A percentile compares a stretch with the other conserved stretches of the same genome.
Conservation (phyloP, 2,113 vertebrate genomes). For the Turdus rufiventris region DNA sequence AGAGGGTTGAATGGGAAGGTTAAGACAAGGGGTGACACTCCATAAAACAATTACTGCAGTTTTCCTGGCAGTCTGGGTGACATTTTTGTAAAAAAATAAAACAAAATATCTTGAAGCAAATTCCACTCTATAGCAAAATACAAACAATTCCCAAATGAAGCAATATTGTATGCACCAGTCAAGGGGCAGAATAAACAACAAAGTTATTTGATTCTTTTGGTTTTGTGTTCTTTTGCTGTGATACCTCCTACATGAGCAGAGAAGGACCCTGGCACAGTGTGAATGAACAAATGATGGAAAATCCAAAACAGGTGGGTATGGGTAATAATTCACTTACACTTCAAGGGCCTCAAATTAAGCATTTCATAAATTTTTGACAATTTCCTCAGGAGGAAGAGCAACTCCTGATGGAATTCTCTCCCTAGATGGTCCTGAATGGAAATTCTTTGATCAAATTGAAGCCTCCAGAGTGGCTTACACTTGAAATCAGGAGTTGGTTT, state of each 20-base stretch:
- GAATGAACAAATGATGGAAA: not conserved
- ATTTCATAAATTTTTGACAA: not conserved
- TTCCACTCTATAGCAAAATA: not conserved
- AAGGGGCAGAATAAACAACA: not conserved
- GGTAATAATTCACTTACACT: not conserved
- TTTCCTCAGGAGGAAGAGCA: not conserved
- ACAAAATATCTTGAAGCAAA: not conserved
- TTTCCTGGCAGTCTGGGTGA: not conserved
- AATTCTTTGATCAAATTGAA: not conserved
- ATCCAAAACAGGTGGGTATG: not conserved
- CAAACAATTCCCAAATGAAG: not conserved
- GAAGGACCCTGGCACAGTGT: not conserved
- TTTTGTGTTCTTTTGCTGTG: not conserved
- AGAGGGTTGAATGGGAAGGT: not conserved
- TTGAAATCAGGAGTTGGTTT: not conserved
- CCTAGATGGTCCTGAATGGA: not conserved
- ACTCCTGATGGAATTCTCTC: not conserved
- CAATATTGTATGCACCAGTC: not conserved
- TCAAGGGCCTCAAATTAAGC: not conserved
- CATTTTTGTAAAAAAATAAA: conserved; percentile 8
- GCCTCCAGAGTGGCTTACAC: not conserved
- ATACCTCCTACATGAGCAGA: not conserved
- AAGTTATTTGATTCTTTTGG: not conserved
- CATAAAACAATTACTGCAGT: conserved; percentile 15
- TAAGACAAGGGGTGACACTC: not conserved